phyloP scores from a whole-genome alignment of 2,797 vertebrate species.

The Hippocampus kuda region DNA sequence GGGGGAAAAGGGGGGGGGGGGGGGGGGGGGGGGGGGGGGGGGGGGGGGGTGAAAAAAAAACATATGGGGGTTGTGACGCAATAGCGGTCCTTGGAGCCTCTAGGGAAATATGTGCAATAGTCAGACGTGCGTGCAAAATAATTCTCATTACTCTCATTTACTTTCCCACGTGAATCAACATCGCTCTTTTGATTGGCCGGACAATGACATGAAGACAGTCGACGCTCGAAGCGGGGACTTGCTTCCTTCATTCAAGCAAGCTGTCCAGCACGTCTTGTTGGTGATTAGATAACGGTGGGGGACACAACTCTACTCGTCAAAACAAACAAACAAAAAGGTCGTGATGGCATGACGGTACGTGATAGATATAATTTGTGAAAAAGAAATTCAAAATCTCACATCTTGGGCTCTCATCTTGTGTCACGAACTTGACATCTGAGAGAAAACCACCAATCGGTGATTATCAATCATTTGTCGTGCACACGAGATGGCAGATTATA shows the following conservation, averaged over 20 bases:
- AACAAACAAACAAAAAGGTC: too few species aligned
- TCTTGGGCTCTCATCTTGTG: too few species aligned
- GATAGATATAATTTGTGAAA: too few species aligned
- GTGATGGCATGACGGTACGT: too few species aligned
- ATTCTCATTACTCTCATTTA: conserved; percentile 33
- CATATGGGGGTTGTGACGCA: conserved; percentile 46
- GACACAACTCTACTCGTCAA: neutral
- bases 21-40: too few species aligned
- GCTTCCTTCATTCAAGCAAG: neutral
- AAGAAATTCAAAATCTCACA: too few species aligned
- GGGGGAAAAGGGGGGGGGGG: too few species aligned
- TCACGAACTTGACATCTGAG: too few species aligned
- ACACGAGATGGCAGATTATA: too few species aligned
- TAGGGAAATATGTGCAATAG: conserved; percentile 39
- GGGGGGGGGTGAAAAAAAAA: conserved; percentile 19
- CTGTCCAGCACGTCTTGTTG: neutral
- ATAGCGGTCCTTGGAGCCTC: conserved; percentile 36
- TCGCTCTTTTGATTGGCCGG: conserved; percentile 7
- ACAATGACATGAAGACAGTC: conserved; percentile 9
- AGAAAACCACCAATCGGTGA: too few species aligned
- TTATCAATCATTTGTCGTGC: too few species aligned
- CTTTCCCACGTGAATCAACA: conserved; percentile 20
- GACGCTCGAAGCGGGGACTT: neutral
- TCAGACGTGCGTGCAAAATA: conserved; percentile 36
- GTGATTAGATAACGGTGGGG: neutral